A percentile compares a stretch with the other conserved stretches of the same genome.
Conservation (phyloP, 2,888 invertebrate species). For the Ophonus ardosiacus region DNA sequence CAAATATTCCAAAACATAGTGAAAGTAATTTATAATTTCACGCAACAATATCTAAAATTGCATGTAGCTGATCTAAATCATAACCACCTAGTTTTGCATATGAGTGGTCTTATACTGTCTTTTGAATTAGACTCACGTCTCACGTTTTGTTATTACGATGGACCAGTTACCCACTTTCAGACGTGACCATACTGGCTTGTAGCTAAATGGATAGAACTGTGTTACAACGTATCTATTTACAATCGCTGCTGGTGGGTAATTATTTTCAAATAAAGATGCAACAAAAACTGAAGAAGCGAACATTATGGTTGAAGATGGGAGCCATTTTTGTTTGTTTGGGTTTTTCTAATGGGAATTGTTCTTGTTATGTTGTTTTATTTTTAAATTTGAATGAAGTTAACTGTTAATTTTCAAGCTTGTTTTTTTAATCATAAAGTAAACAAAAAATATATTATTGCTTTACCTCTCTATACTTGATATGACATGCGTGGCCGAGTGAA, state of each 20-base stretch:
- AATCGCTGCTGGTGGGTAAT: conserved; percentile 12
- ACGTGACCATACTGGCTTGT: conserved; percentile 47
- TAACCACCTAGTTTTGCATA: background rate
- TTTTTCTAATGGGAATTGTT: background rate
- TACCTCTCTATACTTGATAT: too few relatives aligned
- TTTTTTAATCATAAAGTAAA: background rate
- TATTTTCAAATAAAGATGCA: conserved; percentile 8
- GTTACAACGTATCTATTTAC: conserved; percentile 25
- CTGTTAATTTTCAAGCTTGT: too few relatives aligned
- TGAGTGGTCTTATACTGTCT: background rate
- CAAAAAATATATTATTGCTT: too few relatives aligned
- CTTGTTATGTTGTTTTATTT: too few relatives aligned
- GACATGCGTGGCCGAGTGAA: too few relatives aligned
- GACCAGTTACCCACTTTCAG: conserved; percentile 52
- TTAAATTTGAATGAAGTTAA: too few relatives aligned
- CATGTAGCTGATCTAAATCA: background rate
- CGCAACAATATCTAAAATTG: background rate
- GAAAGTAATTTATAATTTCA: background rate
- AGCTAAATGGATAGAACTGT: background rate
- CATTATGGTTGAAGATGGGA: background rate
- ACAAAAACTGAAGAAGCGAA: background rate
- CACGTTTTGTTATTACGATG: conserved; percentile 38
- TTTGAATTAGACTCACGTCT: background rate
- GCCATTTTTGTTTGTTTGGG: background rate
- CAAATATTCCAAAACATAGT: background rate